A percentile compares a stretch with the other conserved stretches of the same genome.
Evolutionary conservation across 2,113 vertebrate genomes (phyloP).

Genomic region (Nibea coibor): DNA sequence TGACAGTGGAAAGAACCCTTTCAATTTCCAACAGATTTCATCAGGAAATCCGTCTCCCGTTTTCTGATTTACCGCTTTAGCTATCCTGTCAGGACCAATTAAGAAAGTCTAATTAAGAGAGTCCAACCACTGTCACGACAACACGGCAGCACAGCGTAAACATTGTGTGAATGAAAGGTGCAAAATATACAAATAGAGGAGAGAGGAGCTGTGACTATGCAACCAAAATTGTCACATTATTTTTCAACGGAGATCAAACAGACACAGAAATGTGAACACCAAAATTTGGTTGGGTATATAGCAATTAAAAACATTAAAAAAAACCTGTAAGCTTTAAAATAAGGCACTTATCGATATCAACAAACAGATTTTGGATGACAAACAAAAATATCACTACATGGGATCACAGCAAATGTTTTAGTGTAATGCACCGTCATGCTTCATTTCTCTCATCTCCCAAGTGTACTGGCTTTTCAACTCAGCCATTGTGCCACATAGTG

Average conservation of each 20-base stretch:
- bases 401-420: slow-evolving; percentile 68
- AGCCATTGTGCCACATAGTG: slow-evolving; percentile 51
- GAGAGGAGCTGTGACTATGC: slow-evolving; percentile 22
- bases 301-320: slow-evolving; percentile 12
- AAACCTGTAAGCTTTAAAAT: slow-evolving; percentile 56
- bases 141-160: slow-evolving; percentile 69
- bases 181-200: slow-evolving; percentile 81
- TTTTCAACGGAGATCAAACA: slow-evolving; percentile 44
- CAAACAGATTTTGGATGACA: slow-evolving; percentile 53
- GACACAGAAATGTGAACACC: slow-evolving; percentile 33
- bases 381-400: slow-evolving; percentile 33
- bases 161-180: slow-evolving; percentile 79
- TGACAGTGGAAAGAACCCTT: slow-evolving; percentile 27
- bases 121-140: slow-evolving; percentile 43
- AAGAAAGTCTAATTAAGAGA: not conserved
- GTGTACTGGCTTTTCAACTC: slow-evolving; percentile 37
- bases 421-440: slow-evolving; percentile 57
- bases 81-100: not conserved
- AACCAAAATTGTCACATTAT: slow-evolving; percentile 36
- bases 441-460: slow-evolving; percentile 64
- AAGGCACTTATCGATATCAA: slow-evolving; percentile 75
- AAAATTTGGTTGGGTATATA: slow-evolving; percentile 45
- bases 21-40: slow-evolving; percentile 20
- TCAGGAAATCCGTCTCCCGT: not conserved
- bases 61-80: not conserved